A percentile compares a stretch with the other conserved stretches of the same genome.
Evolutionary conservation across 2,113 vertebrate species (phyloP).

Genomic region (Callocephalon fimbriatum): DNA sequence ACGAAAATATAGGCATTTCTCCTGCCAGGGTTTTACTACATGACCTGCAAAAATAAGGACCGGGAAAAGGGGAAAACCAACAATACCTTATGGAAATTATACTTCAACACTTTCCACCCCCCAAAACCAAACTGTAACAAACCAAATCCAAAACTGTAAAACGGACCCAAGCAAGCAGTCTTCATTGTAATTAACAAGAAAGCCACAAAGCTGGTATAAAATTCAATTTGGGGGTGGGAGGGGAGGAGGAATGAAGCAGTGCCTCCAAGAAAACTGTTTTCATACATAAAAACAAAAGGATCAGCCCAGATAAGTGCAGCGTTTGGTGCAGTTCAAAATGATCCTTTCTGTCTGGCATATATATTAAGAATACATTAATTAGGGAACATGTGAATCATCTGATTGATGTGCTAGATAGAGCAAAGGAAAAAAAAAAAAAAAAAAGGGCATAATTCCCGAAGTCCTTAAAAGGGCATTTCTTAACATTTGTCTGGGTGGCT

Average conservation of each 20-base stretch:
- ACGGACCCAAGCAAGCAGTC: neutral
- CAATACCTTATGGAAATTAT: neutral
- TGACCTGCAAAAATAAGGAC: neutral
- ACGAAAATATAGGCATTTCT: conserved; percentile 43
- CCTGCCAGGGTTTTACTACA: neutral
- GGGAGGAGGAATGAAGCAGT: neutral
- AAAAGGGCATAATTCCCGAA: neutral
- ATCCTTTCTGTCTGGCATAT: neutral
- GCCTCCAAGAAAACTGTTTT: neutral
- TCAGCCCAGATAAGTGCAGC: neutral
- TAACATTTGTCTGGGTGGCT: conserved; percentile 10
- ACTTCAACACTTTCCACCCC: neutral
- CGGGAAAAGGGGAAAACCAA: neutral
- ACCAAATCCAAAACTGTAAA: neutral
- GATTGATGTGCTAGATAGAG: neutral
- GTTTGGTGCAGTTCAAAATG: neutral
- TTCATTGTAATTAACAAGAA: neutral
- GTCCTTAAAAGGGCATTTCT: conserved; percentile 69
- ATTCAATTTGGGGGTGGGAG: accelerated
- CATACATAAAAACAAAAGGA: neutral
- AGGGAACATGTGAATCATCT: conserved; percentile 38
- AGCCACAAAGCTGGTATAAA: neutral
- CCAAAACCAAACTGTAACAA: neutral
- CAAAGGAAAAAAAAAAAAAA: neutral
- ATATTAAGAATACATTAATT: neutral